These are phyloP conservation scores for Epinephelus moara DNA, from an alignment of 2,113 vertebrate species.

Conservation along the genomic window DNA sequence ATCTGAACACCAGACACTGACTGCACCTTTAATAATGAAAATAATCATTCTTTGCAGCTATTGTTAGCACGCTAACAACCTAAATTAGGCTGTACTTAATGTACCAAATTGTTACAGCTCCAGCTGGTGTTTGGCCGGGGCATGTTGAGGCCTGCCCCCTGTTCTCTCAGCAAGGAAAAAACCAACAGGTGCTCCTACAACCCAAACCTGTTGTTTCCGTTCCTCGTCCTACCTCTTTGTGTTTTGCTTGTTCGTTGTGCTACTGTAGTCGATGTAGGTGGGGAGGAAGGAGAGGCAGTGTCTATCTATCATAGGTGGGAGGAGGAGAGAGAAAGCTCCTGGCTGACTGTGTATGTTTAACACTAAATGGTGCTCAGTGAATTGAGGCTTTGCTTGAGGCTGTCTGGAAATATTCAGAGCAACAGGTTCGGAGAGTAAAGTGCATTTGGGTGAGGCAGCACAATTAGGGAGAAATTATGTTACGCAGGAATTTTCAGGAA, in stretches of 20 bases:
- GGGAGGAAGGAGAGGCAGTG: background rate
- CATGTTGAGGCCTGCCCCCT: slow-evolving; percentile 76
- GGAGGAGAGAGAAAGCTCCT: slow-evolving; percentile 7
- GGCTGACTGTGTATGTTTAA: slow-evolving; percentile 16
- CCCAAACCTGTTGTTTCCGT: slow-evolving; percentile 50
- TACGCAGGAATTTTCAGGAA: background rate
- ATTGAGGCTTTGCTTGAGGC: background rate
- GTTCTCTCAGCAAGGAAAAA: slow-evolving; percentile 37
- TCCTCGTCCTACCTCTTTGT: slow-evolving; percentile 12
- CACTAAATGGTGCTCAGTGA: slow-evolving; percentile 12
- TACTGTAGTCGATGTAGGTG: slow-evolving; percentile 1
- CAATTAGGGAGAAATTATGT: slow-evolving; percentile 8
- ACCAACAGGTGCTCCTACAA: slow-evolving; percentile 54
- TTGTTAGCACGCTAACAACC: background rate
- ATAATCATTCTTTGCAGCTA: background rate
- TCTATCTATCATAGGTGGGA: slow-evolving; percentile 1
- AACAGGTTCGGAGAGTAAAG: slow-evolving; percentile 31
- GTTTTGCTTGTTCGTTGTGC: background rate
- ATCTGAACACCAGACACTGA: too few species aligned
- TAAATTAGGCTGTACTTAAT: slow-evolving; percentile 5
- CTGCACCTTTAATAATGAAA: background rate
- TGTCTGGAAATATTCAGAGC: slow-evolving; percentile 5
- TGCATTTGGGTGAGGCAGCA: slow-evolving; percentile 13
- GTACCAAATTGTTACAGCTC: slow-evolving; percentile 36
- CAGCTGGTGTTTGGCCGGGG: slow-evolving; percentile 65